A percentile compares a stretch with the other conserved stretches of the same genome.
These are phyloP conservation scores for Eumeta japonica DNA, from an alignment of 1,140 invertebrate genomes.

Conservation along the genomic window DNA sequence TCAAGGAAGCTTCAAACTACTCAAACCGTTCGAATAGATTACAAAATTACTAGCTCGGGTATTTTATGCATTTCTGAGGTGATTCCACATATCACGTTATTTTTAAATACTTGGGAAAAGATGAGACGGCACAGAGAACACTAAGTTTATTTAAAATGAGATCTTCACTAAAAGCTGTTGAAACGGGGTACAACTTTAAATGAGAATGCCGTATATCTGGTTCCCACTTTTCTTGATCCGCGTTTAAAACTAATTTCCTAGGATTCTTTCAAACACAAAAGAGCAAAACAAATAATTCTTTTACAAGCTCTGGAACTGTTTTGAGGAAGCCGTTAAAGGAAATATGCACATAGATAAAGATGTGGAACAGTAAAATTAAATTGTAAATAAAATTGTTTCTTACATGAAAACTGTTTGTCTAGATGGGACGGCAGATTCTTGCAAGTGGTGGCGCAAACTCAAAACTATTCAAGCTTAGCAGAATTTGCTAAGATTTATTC, in stretches of 20 bases:
- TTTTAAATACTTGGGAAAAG: slow-evolving; percentile 14
- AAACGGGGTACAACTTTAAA: slow-evolving; percentile 14
- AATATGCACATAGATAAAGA: no score
- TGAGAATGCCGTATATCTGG: slow-evolving; percentile 15
- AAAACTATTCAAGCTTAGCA: background rate
- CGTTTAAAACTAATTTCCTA: slow-evolving; percentile 3
- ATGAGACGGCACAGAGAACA: slow-evolving; percentile 9
- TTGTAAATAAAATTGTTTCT: background rate
- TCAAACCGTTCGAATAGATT: no score
- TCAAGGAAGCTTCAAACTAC: slow-evolving; percentile 17
- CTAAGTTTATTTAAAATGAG: slow-evolving; percentile 12
- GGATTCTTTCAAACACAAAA: background rate
- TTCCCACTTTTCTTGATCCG: slow-evolving; percentile 13
- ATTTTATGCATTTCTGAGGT: slow-evolving; percentile 18
- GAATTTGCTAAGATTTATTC: background rate
- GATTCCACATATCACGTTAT: slow-evolving; percentile 16
- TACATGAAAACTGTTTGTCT: background rate
- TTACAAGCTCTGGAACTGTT: background rate
- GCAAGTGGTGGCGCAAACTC: background rate
- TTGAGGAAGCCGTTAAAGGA: no score
- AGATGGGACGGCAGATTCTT: background rate
- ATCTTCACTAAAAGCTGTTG: slow-evolving; percentile 9
- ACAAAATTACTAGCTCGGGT: slow-evolving; percentile 18
- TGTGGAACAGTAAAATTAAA: background rate
- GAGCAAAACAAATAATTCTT: no score